These are phyloP conservation scores for Tipula confusa DNA, from an alignment of 2,888 invertebrate genomes.

Conservation along the genomic window DNA sequence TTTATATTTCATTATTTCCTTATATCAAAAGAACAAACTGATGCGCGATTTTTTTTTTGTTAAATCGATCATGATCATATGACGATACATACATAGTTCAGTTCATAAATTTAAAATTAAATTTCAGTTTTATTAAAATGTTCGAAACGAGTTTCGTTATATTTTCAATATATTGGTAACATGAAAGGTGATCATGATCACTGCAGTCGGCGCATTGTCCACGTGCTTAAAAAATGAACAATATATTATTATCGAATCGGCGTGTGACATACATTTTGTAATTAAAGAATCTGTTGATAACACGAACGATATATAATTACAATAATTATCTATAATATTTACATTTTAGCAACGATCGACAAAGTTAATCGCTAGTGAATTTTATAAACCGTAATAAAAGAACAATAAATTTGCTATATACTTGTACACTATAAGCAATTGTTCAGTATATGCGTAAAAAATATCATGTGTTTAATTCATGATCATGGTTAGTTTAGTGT, in stretches of 20 bases:
- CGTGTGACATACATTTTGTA: not conserved
- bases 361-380: not conserved
- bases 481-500: not conserved
- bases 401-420: not conserved
- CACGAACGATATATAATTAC: not conserved
- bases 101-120: too few species aligned
- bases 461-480: slow-evolving; percentile 12
- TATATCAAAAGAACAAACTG: not conserved
- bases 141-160: not conserved
- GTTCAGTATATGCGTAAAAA: not conserved
- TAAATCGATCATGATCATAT: not conserved
- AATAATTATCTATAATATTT: not conserved
- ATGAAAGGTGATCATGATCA: not conserved
- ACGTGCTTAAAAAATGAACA: not conserved
- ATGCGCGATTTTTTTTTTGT: not conserved
- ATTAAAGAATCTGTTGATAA: not conserved
- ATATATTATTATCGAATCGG: not conserved
- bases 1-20: not conserved
- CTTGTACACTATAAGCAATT: not conserved
- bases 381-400: not conserved
- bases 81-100: not conserved
- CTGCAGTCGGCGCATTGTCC: not conserved
- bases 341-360: not conserved
- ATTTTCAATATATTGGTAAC: not conserved
- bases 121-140: not conserved